A percentile compares a stretch with the other conserved stretches of the same genome.
phyloP scores from a whole-genome alignment of 2,888 invertebrate species.

The Labia minor region DNA sequence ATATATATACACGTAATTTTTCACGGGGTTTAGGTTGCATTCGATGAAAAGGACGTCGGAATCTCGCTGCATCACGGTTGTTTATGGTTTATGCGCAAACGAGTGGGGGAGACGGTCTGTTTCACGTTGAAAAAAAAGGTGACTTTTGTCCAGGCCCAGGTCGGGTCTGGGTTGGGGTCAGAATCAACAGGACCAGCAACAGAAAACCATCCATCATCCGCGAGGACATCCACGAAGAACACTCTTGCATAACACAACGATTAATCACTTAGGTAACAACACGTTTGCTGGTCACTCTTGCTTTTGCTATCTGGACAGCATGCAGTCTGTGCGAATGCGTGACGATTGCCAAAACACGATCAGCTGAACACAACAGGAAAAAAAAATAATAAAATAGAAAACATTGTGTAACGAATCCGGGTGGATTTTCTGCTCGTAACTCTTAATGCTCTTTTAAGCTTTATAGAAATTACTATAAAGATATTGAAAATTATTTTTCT shows the following conservation, averaged over 20 bases:
- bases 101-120: neutral
- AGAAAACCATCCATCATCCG: neutral
- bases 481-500: too few species aligned
- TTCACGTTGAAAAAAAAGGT: neutral
- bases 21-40: slow-evolving; percentile 13
- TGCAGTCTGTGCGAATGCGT: slow-evolving; percentile 7
- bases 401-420: neutral
- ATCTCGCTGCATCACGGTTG: slow-evolving; percentile 13
- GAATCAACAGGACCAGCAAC: neutral
- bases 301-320: neutral
- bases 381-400: neutral
- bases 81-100: neutral
- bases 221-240: neutral
- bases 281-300: neutral
- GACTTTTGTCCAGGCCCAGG: neutral
- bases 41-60: neutral
- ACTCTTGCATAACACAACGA: slow-evolving; percentile 13
- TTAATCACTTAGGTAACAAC: slow-evolving; percentile 1
- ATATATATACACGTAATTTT: neutral
- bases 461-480: too few species aligned
- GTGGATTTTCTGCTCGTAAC: neutral
- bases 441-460: neutral
- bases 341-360: slow-evolving; percentile 13
- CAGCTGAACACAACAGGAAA: neutral
- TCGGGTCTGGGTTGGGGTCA: neutral